phyloP scores from a whole-genome alignment of 1,140 invertebrate species.

The Anadara kagoshimensis region DNA sequence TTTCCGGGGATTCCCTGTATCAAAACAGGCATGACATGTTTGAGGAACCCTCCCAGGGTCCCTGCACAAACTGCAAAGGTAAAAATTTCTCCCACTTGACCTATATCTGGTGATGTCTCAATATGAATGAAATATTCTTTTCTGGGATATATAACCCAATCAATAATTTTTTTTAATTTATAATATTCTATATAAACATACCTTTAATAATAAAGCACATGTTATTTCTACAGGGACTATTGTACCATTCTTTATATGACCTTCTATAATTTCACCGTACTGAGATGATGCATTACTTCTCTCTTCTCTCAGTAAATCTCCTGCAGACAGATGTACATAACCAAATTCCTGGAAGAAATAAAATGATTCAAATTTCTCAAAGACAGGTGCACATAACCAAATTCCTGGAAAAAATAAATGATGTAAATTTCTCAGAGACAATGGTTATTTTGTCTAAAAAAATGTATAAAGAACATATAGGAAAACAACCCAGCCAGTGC shows the following conservation, averaged over 20 bases:
- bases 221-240: conserved; percentile 99
- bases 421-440: background rate
- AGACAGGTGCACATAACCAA: conserved; percentile 84
- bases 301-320: conserved; percentile 95
- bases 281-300: conserved; percentile 87
- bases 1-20: too few species aligned
- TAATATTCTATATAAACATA: conserved; percentile 48
- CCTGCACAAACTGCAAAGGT: too few species aligned
- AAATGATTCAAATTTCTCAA: conserved; percentile 5
- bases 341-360: conserved; percentile 82
- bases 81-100: too few species aligned
- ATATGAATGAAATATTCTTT: too few species aligned
- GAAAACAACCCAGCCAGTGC: too few species aligned
- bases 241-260: conserved; percentile 92
- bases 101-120: too few species aligned
- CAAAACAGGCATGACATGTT: too few species aligned
- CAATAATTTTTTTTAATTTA: background rate
- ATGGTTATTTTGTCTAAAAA: too few species aligned
- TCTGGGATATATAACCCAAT: too few species aligned
- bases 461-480: too few species aligned
- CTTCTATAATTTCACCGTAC: conserved; percentile 94
- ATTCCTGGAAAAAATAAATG: conserved; percentile 78
- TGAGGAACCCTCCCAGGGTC: too few species aligned
- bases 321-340: conserved; percentile 98
- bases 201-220: conserved; percentile 90